Percentiles rank a stretch among this genome's conserved stretches.
Evolutionary conservation across 2,797 vertebrate species (phyloP).

Genomic region (Netta rufina): DNA sequence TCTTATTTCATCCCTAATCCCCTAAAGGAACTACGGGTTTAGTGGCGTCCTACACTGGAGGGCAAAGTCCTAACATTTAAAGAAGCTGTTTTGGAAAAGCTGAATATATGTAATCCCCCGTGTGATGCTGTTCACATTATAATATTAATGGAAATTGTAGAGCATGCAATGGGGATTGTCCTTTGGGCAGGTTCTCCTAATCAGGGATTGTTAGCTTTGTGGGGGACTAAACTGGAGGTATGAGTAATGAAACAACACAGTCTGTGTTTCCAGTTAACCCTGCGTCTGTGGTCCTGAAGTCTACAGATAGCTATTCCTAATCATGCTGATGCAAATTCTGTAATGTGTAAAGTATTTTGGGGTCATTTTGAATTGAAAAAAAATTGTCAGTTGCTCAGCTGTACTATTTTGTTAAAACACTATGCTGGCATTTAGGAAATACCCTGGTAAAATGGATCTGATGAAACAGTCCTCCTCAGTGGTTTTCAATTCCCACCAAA

Average conservation of each 20-base stretch:
- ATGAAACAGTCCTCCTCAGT: not conserved
- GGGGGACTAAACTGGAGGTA: not conserved
- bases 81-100: not conserved
- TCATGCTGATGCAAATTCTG: not conserved
- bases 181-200: not conserved
- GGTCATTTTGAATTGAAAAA: not conserved
- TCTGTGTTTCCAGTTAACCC: not conserved
- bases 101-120: rapidly evolving
- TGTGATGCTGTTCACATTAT: not conserved
- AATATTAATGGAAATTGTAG: rapidly evolving
- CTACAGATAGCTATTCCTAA: not conserved
- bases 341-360: not conserved
- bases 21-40: not conserved
- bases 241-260: not conserved
- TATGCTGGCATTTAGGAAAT: not conserved
- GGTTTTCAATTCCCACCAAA: not conserved
- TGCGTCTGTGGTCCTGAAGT: not conserved
- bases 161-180: rapidly evolving
- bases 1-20: not conserved
- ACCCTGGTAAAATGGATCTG: not conserved
- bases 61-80: not conserved
- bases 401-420: not conserved
- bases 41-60: not conserved
- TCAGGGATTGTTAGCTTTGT: rapidly evolving
- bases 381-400: not conserved